These are phyloP conservation scores for Trissolcus japonicus DNA, from an alignment of 2,888 invertebrate genomes.

Conservation along the genomic window DNA sequence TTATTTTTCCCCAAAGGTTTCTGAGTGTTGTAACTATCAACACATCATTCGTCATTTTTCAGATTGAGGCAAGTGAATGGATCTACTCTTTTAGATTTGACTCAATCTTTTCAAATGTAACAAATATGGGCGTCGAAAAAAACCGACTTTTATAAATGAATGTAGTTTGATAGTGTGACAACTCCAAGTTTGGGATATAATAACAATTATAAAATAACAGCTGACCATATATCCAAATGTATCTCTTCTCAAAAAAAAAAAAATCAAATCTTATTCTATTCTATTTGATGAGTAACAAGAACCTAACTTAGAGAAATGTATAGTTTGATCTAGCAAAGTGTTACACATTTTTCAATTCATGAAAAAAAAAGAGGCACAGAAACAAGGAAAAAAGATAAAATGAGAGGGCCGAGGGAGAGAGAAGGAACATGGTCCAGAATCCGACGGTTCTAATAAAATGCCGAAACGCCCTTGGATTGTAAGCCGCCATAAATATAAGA, in stretches of 20 bases:
- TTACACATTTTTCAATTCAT: constrained; percentile 32
- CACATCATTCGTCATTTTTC: constrained; percentile 52
- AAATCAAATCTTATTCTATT: too few species aligned
- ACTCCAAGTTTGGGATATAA: too few species aligned
- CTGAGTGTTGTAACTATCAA: constrained; percentile 46
- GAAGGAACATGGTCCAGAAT: constrained; percentile 63
- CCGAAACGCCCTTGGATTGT: constrained; percentile 67
- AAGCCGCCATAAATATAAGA: constrained; percentile 71
- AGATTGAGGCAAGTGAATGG: constrained; percentile 15
- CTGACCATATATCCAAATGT: too few species aligned
- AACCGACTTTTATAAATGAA: constrained; percentile 33
- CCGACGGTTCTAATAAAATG: constrained; percentile 71
- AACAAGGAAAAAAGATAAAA: constrained; percentile 15
- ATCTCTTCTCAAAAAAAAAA: too few species aligned
- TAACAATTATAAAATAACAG: too few species aligned
- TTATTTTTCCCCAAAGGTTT: constrained; percentile 21
- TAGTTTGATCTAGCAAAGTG: too few species aligned
- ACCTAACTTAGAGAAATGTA: too few species aligned
- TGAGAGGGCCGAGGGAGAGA: not conserved
- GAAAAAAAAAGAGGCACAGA: constrained; percentile 18
- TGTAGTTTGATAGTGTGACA: not conserved
- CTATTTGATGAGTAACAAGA: too few species aligned
- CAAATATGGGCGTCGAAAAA: constrained; percentile 6
- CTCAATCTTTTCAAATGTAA: constrained; percentile 22
- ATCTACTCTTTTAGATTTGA: constrained; percentile 23